These are phyloP conservation scores for Stichopus chloronotus DNA, from an alignment of 35 echinoderm and acorn worm species.

Conservation along the genomic window DNA sequence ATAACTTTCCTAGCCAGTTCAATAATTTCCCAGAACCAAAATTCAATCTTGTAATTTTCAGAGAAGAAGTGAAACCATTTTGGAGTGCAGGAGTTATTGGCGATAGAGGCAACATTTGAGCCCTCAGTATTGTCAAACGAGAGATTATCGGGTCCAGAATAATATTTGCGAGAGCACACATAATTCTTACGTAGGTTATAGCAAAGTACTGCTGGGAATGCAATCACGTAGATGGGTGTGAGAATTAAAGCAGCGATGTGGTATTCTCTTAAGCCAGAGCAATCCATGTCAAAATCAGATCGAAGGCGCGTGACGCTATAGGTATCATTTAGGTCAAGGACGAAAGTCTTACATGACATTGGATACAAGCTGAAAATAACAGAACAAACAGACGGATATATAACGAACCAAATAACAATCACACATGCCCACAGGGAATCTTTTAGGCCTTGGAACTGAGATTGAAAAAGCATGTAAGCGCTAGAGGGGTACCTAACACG, in stretches of 20 bases:
- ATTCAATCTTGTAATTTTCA: conserved; percentile 64
- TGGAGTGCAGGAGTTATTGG: not conserved
- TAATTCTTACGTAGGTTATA: not conserved
- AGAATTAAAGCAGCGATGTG: not conserved
- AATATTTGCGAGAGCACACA: not conserved
- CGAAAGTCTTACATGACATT: conserved; percentile 26
- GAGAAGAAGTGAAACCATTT: conserved; percentile 43
- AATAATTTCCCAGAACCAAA: conserved; percentile 66
- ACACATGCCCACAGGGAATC: not conserved
- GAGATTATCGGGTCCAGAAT: not conserved
- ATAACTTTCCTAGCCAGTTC: conserved; percentile 55
- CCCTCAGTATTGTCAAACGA: not conserved
- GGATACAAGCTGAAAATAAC: conserved; percentile 57
- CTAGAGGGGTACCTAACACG: not conserved
- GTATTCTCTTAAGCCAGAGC: not conserved
- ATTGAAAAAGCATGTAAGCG: not conserved
- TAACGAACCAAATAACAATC: conserved; percentile 29
- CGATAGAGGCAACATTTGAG: no score
- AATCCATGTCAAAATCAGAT: conserved; percentile 55
- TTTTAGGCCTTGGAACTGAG: not conserved
- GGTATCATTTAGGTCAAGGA: not conserved
- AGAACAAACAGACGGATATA: conserved; percentile 36
- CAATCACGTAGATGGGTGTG: conserved; percentile 22
- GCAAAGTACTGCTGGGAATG: conserved; percentile 46
- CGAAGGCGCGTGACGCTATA: conserved; percentile 36